Evolutionary conservation across 2,888 invertebrate species (phyloP), one percentile per base, ranked within the genome.

Genomic region (Acrocera orbiculus): DNA sequence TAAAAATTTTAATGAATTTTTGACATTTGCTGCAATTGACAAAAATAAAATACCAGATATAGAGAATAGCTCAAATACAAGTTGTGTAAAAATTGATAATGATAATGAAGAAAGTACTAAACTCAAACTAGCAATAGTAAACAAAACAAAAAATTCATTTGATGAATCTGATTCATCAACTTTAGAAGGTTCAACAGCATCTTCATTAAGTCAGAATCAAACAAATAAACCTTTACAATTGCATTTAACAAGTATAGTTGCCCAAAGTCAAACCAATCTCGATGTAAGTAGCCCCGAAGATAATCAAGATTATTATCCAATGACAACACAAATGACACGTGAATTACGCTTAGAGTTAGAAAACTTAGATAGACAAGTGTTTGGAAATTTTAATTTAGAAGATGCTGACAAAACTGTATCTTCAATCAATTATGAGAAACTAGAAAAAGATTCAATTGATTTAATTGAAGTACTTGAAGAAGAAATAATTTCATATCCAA

Each of bases 271-370:
- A 27, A 32, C 28, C 32, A 42, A 36, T 31, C 25, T 67, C 42
- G 70, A 72, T 37, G 70, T 71, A 30, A 81, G 81, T 41, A 79
- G 80, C 0, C 80, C 80, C 0, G 81, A 82, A 45, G 81, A 83
- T 53, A 76, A 77, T 2, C 76, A 80, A 45, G 79, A 79, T 50
- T 85, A 83, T 53, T 80, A 79, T 50, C 83, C 85, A 3, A 78
- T 87, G 75, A 81, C 82, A 1, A 85, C 82, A 4, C 81, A 85
- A 3, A 80, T 85, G 64, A 85, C 85, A 1, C 69, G 82, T 46
- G 85, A 86, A 53, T 58, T 86, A 46, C 69, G 78, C 46, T 64
- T 85, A 30, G 85, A 86, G 54, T 56, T 85, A 41, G 85, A 86
- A 50, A 83, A 80, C 52, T 62, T 86, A 45, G 83, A 86, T 57